These are phyloP conservation scores for Diadumene lineata DNA, from an alignment of 92 coral and sea anemone species.

Conservation along the genomic window DNA sequence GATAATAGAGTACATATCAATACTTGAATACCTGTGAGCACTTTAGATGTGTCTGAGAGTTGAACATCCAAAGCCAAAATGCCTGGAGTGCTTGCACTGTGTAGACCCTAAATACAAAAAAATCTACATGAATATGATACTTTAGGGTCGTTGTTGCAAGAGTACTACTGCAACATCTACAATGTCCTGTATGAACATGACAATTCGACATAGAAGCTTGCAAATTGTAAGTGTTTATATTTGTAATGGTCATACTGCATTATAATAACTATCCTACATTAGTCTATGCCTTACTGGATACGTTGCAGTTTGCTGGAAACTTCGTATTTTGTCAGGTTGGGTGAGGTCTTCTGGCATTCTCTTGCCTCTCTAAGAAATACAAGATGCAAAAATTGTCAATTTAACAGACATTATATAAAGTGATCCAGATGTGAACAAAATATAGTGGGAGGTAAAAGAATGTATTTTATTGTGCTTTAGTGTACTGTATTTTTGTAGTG, in stretches of 20 bases:
- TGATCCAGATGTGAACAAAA: no score
- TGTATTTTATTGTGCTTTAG: no score
- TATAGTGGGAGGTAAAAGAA: no score
- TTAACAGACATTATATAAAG: no score
- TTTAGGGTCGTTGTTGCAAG: no score
- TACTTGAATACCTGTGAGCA: constrained; percentile 83
- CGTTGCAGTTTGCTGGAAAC: constrained; percentile 81
- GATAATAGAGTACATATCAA: neutral
- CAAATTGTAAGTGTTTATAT: no score
- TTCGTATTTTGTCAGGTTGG: constrained; percentile 80
- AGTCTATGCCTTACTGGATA: constrained; percentile 86
- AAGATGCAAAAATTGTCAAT: neutral
- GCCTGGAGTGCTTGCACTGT: constrained; percentile 99
- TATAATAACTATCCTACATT: no score
- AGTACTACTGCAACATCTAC: no score
- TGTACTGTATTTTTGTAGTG: no score
- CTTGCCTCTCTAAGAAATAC: constrained; percentile 84
- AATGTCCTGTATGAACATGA: no score
- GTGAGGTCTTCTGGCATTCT: constrained; percentile 96
- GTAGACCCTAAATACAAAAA: constrained; percentile 74
- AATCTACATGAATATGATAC: neutral
- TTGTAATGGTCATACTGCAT: no score
- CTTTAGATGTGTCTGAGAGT: constrained; percentile 87
- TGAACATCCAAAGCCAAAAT: constrained; percentile 93
- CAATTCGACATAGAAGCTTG: no score